phyloP scores from a whole-genome alignment of 2,797 vertebrate species.

The Coluber constrictor region DNA sequence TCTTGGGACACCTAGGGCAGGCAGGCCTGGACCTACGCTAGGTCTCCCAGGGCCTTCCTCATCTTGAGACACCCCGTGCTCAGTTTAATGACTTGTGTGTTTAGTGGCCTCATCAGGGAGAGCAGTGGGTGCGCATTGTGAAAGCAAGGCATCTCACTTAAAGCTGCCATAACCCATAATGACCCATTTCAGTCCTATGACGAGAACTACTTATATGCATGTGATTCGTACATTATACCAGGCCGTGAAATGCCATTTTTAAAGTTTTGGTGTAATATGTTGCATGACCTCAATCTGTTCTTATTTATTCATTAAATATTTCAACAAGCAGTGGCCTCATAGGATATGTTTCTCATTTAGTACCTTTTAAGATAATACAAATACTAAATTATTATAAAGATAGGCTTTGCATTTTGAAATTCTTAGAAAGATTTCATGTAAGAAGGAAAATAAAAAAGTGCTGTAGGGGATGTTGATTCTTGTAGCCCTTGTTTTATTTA shows the following conservation, averaged over 20 bases:
- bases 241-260: not conserved
- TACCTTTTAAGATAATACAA: not conserved
- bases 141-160: not conserved
- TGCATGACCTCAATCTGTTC: not conserved
- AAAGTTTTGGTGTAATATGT: not conserved
- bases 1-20: not conserved
- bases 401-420: not conserved
- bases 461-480: not conserved
- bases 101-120: not conserved
- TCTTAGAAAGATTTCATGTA: not conserved
- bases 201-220: not conserved
- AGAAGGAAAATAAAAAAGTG: not conserved
- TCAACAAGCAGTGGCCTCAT: not conserved
- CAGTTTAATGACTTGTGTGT: not conserved
- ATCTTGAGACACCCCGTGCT: not conserved
- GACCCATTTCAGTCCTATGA: not conserved
- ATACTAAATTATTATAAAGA: not conserved
- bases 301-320: not conserved
- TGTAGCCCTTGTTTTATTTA: not conserved
- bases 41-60: not conserved
- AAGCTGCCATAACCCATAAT: not conserved
- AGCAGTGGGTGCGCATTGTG: not conserved
- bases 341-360: not conserved
- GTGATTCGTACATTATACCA: not conserved
- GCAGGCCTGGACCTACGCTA: not conserved